These are phyloP conservation scores for Smithornis capensis DNA, from an alignment of 2,113 vertebrate species.

Conservation along the genomic window DNA sequence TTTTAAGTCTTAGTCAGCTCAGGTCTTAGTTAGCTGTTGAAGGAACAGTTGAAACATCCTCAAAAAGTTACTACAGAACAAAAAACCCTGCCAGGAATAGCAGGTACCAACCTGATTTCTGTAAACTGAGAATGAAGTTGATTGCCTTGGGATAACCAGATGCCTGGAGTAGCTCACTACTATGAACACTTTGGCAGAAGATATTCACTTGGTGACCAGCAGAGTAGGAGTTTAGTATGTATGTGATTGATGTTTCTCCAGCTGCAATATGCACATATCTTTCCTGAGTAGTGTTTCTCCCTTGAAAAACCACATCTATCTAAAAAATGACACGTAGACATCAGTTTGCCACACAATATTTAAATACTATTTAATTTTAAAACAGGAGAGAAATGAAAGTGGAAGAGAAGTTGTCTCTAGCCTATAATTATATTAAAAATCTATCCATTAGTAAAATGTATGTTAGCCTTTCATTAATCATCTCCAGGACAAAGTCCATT, in stretches of 20 bases:
- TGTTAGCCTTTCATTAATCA: not conserved
- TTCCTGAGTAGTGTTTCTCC: conserved; percentile 42
- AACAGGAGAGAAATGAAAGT: not conserved
- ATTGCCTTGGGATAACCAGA: conserved; percentile 47
- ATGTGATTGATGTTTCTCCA: conserved; percentile 64
- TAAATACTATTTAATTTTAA: not conserved
- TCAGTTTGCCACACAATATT: not conserved
- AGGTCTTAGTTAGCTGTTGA: not conserved
- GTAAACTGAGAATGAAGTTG: not conserved
- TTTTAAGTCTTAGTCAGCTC: not conserved
- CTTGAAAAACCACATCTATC: conserved; percentile 38
- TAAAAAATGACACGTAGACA: not conserved
- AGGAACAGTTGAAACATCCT: not conserved
- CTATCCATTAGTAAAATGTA: not conserved
- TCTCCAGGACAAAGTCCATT: not conserved
- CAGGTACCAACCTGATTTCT: conserved; percentile 20
- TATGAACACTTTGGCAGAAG: conserved; percentile 52
- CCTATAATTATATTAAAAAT: not conserved
- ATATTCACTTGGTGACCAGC: conserved; percentile 52
- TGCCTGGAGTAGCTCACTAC: not conserved
- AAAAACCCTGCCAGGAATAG: not conserved
- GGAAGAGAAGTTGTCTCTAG: not conserved
- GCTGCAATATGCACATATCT: conserved; percentile 56
- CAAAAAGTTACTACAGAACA: not conserved
- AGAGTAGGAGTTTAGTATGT: conserved; percentile 60